Conservation (phyloP, 2,113 vertebrate genomes). For the Erinaceus europaeus region DNA sequence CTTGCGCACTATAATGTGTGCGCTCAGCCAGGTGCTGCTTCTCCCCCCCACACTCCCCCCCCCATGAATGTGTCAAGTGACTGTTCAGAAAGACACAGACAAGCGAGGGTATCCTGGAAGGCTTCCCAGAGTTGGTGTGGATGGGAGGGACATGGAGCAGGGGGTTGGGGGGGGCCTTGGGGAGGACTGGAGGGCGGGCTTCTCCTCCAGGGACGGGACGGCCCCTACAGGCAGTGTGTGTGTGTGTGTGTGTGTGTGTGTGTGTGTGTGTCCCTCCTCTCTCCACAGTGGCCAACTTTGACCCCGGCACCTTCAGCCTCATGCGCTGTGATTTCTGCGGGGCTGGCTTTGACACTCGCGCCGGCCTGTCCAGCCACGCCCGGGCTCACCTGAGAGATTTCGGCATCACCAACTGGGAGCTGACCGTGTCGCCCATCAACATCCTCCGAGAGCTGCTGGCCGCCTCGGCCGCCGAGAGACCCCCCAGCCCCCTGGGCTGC, state of each 20-base stretch:
- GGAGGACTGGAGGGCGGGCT: background rate
- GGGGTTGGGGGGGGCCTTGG: background rate
- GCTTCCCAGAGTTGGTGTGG: no score
- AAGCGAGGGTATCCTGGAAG: no score
- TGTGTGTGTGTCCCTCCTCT: slow-evolving; percentile 42
- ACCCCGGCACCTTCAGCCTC: slow-evolving; percentile 95
- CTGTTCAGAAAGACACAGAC: no score
- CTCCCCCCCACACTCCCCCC: no score
- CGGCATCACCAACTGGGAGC: slow-evolving; percentile 97
- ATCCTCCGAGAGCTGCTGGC: slow-evolving; percentile 94
- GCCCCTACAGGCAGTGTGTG: background rate
- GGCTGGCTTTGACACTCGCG: slow-evolving; percentile 94
- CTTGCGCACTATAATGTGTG: no score
- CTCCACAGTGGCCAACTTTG: slow-evolving; percentile 93
- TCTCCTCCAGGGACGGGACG: background rate
- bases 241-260: no score
- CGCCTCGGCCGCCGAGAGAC: slow-evolving; percentile 88
- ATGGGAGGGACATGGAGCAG: background rate
- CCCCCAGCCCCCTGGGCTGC: slow-evolving; percentile 75
- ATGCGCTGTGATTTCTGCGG: slow-evolving; percentile 99
- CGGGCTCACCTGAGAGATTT: slow-evolving; percentile 95
- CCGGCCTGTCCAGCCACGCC: slow-evolving; percentile 95
- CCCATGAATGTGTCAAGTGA: no score
- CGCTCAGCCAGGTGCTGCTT: no score
- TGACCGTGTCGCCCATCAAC: slow-evolving; percentile 95